Evolutionary conservation across 2,888 invertebrate genomes (phyloP).

Genomic region (Tupiocoris notatus): DNA sequence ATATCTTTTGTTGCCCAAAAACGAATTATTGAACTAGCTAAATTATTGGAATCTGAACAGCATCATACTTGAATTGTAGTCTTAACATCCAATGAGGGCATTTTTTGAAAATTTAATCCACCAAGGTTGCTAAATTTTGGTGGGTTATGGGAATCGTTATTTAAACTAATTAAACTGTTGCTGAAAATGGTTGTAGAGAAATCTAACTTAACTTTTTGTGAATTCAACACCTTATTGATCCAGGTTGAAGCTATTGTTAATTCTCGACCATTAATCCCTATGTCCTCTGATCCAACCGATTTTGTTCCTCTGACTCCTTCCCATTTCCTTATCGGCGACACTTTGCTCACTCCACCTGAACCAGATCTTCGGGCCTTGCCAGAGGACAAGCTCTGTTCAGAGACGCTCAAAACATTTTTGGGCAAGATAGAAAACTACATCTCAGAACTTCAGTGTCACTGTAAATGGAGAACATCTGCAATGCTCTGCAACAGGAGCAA

Average conservation of each 20-base stretch:
- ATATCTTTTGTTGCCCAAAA: slow-evolving; percentile 51
- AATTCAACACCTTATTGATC: slow-evolving; percentile 2
- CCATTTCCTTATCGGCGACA: slow-evolving; percentile 1
- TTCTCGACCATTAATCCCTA: slow-evolving; percentile 20
- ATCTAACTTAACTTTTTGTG: slow-evolving; percentile 4
- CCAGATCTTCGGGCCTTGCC: background rate
- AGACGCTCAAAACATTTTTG: background rate
- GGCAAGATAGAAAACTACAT: slow-evolving; percentile 31
- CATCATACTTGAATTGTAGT: background rate
- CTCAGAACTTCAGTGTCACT: background rate
- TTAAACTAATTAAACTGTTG: background rate
- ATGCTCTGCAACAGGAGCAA: background rate
- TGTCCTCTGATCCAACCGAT: slow-evolving; percentile 6
- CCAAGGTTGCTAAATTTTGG: background rate
- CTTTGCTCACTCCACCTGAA: slow-evolving; percentile 9
- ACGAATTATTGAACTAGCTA: slow-evolving; percentile 13
- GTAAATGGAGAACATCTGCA: background rate
- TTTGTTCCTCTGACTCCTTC: background rate
- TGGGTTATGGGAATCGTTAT: background rate
- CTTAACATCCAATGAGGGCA: background rate
- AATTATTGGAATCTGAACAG: background rate
- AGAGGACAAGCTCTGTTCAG: background rate
- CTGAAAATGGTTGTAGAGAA: background rate
- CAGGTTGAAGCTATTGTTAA: slow-evolving; percentile 32
- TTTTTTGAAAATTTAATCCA: slow-evolving; percentile 9